Evolutionary conservation across 2,888 invertebrate genomes (phyloP).

Genomic region (Reticulitermes lucifugus): DNA sequence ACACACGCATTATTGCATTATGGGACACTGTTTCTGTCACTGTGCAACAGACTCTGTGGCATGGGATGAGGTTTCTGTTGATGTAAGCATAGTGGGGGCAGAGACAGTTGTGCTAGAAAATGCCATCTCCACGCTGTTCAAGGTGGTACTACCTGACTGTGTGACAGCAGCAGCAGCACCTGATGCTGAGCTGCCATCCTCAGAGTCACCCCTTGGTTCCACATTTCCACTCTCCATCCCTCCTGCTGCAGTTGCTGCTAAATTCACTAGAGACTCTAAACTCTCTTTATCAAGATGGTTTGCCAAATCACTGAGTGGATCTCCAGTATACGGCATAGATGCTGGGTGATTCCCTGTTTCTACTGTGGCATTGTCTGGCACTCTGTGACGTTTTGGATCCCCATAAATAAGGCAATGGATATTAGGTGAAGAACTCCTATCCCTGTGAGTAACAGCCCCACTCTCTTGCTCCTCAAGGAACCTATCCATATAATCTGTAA

Average conservation of each 20-base stretch:
- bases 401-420: conserved; percentile 67
- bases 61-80: conserved; percentile 23
- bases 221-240: conserved; percentile 21
- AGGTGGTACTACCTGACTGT: conserved; percentile 13
- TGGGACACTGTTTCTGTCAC: conserved; percentile 13
- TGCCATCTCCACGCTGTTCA: conserved; percentile 50
- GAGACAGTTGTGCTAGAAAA: conserved; percentile 50
- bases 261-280: conserved; percentile 55
- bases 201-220: conserved; percentile 15
- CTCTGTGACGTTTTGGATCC: conserved; percentile 62
- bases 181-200: not conserved
- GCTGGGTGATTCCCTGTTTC: conserved; percentile 37
- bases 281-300: conserved; percentile 56
- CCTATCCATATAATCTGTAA: conserved; percentile 94
- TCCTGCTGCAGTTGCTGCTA: conserved; percentile 54
- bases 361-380: conserved; percentile 47
- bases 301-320: conserved; percentile 54
- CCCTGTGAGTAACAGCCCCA: conserved; percentile 65
- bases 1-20: not conserved
- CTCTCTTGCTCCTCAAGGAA: conserved; percentile 88
- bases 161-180: not conserved
- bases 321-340: conserved; percentile 45
- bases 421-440: conserved; percentile 79
- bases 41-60: conserved; percentile 46
- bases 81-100: conserved; percentile 36